Percentiles rank a stretch among this genome's conserved stretches.
These are phyloP conservation scores for Conops quadrifasciatus DNA, from an alignment of 2,888 invertebrate genomes.

Conservation along the genomic window DNA sequence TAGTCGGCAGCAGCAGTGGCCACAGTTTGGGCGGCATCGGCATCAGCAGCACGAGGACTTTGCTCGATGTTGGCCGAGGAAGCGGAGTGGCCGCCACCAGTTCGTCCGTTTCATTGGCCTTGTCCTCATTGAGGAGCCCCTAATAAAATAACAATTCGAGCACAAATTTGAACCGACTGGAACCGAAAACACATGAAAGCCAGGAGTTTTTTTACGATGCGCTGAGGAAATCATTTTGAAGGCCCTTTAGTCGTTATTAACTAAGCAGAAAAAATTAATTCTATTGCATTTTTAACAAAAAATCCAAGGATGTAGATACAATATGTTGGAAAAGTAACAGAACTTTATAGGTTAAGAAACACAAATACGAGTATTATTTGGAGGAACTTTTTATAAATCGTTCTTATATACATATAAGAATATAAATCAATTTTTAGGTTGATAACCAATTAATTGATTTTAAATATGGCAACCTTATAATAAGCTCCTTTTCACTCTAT, in stretches of 20 bases:
- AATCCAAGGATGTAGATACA: background rate
- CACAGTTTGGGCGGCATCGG: constrained; percentile 29
- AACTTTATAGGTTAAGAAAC: background rate
- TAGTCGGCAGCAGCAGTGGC: constrained; percentile 19
- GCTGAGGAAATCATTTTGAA: constrained; percentile 72
- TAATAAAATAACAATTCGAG: constrained; percentile 47
- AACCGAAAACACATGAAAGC: constrained; percentile 72
- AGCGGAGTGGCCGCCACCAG: constrained; percentile 40
- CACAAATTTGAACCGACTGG: constrained; percentile 68
- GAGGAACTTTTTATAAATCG: background rate
- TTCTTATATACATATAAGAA: background rate
- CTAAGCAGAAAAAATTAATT: background rate
- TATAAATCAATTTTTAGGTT: too few species aligned
- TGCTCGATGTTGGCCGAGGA: constrained; percentile 28
- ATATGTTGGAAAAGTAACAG: background rate
- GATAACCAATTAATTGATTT: too few species aligned
- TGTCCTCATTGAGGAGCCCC: constrained; percentile 53
- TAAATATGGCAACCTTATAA: too few species aligned
- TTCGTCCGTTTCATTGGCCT: constrained; percentile 51
- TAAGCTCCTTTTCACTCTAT: too few species aligned
- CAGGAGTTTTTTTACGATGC: constrained; percentile 78
- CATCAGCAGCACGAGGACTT: constrained; percentile 34
- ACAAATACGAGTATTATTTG: background rate
- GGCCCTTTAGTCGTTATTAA: constrained; percentile 12
- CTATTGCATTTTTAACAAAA: constrained; percentile 31